Conservation (phyloP, 2,888 invertebrate genomes). For the Busseola fusca region DNA sequence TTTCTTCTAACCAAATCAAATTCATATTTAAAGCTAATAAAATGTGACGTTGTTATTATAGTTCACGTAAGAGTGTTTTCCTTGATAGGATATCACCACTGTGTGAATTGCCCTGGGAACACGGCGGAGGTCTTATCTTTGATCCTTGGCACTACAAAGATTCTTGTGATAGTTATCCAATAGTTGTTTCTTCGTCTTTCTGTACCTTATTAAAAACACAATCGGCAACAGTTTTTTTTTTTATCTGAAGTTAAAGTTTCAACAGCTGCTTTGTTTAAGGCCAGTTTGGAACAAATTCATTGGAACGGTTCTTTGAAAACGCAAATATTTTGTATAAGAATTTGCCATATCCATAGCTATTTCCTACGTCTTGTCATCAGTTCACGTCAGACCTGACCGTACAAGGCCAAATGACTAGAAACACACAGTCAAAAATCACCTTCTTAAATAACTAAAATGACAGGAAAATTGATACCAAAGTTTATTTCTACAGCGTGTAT, state of each 20-base stretch:
- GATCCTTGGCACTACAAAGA: too few relatives aligned
- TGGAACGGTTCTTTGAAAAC: too few relatives aligned
- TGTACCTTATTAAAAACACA: neutral
- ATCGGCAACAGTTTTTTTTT: neutral
- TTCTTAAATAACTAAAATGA: conserved; percentile 40
- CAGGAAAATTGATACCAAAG: neutral
- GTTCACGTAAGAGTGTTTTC: too few relatives aligned
- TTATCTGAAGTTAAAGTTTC: neutral
- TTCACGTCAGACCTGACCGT: conserved; percentile 42
- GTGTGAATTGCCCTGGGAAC: too few relatives aligned
- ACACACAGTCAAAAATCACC: conserved; percentile 19
- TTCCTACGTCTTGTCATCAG: conserved; percentile 33
- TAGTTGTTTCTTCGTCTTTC: too few relatives aligned
- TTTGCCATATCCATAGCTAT: conserved; percentile 14
- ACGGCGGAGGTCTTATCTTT: too few relatives aligned
- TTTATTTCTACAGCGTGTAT: conserved; percentile 7
- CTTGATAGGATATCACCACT: too few relatives aligned
- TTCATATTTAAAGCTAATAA: too few relatives aligned
- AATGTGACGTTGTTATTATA: too few relatives aligned
- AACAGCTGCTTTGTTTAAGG: neutral
- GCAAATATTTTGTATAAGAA: neutral
- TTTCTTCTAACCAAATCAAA: too few relatives aligned
- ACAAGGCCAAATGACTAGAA: conserved; percentile 33
- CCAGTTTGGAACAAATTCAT: too few relatives aligned
- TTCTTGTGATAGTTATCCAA: too few relatives aligned